Base-by-base conservation (phyloP, 2,113 vertebrate genomes). In the Scomber japonicus region DNA sequence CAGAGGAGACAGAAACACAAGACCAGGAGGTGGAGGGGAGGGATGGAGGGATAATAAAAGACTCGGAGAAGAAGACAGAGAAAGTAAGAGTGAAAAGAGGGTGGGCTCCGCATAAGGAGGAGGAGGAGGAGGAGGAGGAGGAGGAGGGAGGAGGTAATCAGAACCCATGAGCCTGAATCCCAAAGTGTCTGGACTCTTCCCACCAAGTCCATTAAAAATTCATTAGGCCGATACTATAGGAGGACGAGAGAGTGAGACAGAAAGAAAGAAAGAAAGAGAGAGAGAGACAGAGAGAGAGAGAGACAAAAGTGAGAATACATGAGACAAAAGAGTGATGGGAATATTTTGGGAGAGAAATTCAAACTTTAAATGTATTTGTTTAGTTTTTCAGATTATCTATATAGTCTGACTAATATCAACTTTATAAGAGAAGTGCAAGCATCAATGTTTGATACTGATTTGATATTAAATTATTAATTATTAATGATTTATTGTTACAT, bases 141-240 rank as follows among this genome's bases (percentile, higher is more conserved):
- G 74, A 86, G 72, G 62, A 64, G 78, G 61, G 50, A 40, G 89
- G 74, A 75, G 89, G 90, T 92, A 91, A 94, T 90, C 85, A 92
- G 93, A 93, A 85, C 87, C 75, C 68, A 56, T 89, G 70, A 61
- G 73, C 81, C 82, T 84, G 77, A 87, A 84, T 88, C 88, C 89
- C 88, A 85, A 87, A 90, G 89, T 90, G 92, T 89, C 87, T 89
- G 83, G 82, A 91, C 85, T 90, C 83, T 91, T 92, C 93, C 89
- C 90, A 91, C 87, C 81, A 88, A 85, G 89, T 86, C 83, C 84
- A 93, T 94, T 93, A 93, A 93, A 91, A 88, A 94, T 94, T 91
- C 87, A 94, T 90, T 84, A 88, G 71, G 55, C 75, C 68, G 79
- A 88, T 86, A 90, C 60, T 68, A 21, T 69, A 82, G 73, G 80